These are phyloP conservation scores for Autographa pulchrina DNA, from an alignment of 2,888 invertebrate genomes.

Conservation along the genomic window DNA sequence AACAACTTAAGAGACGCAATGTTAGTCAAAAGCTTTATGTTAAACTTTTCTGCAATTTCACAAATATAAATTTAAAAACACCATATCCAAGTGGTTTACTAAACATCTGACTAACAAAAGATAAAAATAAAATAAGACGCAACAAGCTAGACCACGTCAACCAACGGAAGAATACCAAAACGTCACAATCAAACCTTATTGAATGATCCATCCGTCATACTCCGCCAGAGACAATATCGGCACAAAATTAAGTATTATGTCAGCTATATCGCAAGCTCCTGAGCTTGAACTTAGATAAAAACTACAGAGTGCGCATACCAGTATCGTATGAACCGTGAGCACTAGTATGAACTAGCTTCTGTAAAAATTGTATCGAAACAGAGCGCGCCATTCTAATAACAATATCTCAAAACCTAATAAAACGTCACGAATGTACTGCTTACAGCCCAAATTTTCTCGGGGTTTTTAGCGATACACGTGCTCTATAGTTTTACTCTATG, in stretches of 20 bases:
- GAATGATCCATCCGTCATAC: not conserved
- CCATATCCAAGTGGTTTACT: not conserved
- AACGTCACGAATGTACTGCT: too few species aligned
- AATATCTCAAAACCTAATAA: too few species aligned
- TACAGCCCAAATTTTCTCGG: too few species aligned
- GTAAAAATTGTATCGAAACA: too few species aligned
- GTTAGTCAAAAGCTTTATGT: not conserved
- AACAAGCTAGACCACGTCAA: not conserved
- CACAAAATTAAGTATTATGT: constrained; percentile 75
- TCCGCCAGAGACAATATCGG: constrained; percentile 48
- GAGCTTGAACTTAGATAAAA: constrained; percentile 39
- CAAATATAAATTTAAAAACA: not conserved
- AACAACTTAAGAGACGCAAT: not conserved
- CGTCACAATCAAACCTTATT: not conserved
- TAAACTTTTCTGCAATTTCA: not conserved
- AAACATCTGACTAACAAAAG: not conserved
- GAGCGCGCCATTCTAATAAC: too few species aligned
- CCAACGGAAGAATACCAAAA: not conserved
- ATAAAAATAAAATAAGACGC: too few species aligned
- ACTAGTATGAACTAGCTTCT: too few species aligned
- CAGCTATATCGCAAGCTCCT: constrained; percentile 73
- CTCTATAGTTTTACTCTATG: constrained; percentile 13
- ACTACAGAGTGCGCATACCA: too few species aligned
- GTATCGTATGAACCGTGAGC: too few species aligned
- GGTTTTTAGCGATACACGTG: too few species aligned